A percentile compares a stretch with the other conserved stretches of the same genome.
These are phyloP conservation scores for Xenentodon cancila DNA, from an alignment of 2,797 vertebrate species.

Conservation along the genomic window DNA sequence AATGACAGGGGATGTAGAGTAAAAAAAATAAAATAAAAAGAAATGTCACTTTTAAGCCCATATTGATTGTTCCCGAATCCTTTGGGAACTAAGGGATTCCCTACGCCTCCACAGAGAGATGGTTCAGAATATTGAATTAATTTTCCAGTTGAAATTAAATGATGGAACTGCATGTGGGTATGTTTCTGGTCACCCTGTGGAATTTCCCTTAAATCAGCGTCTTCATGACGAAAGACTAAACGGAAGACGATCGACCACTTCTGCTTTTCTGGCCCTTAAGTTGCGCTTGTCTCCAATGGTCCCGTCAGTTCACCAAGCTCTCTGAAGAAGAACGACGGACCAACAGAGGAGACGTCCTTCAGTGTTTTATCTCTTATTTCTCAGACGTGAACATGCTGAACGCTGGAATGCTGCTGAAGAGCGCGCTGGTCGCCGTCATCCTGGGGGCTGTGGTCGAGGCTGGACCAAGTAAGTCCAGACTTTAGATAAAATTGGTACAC, in stretches of 20 bases:
- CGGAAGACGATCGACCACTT: slow-evolving; percentile 40
- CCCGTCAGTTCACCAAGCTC: slow-evolving; percentile 24
- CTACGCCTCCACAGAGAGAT: too few relatives aligned
- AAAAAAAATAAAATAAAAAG: too few relatives aligned
- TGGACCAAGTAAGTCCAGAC: too few relatives aligned
- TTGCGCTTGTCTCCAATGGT: rapidly evolving
- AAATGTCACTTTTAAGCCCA: too few relatives aligned
- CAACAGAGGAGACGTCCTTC: neutral
- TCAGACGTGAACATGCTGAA: too few relatives aligned
- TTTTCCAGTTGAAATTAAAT: neutral
- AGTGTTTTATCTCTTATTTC: too few relatives aligned
- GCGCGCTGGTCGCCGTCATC: too few relatives aligned
- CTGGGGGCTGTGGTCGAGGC: too few relatives aligned
- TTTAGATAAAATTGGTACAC: too few relatives aligned
- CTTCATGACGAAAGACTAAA: neutral
- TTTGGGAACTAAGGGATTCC: slow-evolving; percentile 4
- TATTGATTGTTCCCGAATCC: too few relatives aligned
- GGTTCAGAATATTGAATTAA: neutral
- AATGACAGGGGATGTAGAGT: too few relatives aligned
- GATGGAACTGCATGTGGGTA: slow-evolving; percentile 40
- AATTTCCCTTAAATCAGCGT: slow-evolving; percentile 20
- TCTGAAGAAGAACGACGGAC: slow-evolving; percentile 10
- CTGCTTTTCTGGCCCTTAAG: slow-evolving; percentile 48
- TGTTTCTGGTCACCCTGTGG: neutral
- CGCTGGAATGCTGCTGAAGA: too few relatives aligned